Base-by-base conservation (phyloP, 1,140 invertebrate species). In the Hydropsyche tenuis region DNA sequence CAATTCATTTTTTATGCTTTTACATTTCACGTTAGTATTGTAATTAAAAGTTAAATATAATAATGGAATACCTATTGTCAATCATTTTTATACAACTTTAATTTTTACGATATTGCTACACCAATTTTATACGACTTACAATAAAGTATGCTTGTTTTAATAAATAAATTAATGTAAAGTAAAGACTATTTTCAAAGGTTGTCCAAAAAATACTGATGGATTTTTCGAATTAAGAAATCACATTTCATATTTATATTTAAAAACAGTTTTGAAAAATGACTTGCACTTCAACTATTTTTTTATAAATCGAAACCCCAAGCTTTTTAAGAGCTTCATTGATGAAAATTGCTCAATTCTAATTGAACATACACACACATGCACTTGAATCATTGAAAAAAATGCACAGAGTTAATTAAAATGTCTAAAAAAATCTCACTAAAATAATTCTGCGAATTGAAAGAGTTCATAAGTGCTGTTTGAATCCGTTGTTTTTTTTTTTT, bases 291-390 rank as follows among this genome's bases (percentile, higher is more conserved):
- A 68, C 22, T 68, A 30, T 25, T 42, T 42, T 43, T 68, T 25
- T 68, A 68, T 68, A 68, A 68, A 43, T 51, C 45, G 20, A 68
- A 25, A 60, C 20, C 56, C 56, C 56, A 68, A 46, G 46, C 46
- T 68, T 43, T n/a, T 22, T 73, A 73, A 22, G 66, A 69, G 69
- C 64, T 74, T 75, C 23, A 60, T 45, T 72, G 60, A 69, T 22
- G 30, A 77, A 75, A 74, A 73, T 77, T 77, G 75, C 75, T 77
- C 75, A 77, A 74, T 72, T 66, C 72, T 71, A 42, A 25, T 3
- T 7, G 23, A 68, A 68, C 65, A 68, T 43, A 68, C 65, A 68
- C 37, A 48, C 46, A 48, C 46, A 68, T 46, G 23, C 18, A 65
- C 37, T 37, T 4, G 9, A 37, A 37, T 4, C 30, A 37, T 37